A percentile compares a stretch with the other conserved stretches of the same genome.
phyloP scores from a whole-genome alignment of 2,113 vertebrate species.

The Origma solitaria region DNA sequence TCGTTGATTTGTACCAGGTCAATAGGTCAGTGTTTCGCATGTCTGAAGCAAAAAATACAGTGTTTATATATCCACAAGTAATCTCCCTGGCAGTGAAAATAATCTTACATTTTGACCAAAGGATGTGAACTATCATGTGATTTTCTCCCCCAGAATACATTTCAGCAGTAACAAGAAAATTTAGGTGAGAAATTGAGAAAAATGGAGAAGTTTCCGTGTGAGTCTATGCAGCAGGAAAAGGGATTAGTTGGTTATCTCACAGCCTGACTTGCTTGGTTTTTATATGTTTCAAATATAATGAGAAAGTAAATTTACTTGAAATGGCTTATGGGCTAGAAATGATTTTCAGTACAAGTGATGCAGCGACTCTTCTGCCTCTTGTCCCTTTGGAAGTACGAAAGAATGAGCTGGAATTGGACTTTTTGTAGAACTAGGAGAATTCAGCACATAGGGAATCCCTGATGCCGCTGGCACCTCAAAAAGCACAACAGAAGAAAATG shows the following conservation, averaged over 20 bases:
- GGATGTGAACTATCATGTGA: background rate
- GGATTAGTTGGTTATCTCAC: background rate
- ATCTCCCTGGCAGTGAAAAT: background rate
- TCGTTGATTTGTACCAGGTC: fast-evolving
- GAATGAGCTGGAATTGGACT: background rate
- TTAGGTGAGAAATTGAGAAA: background rate
- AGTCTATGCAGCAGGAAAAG: background rate
- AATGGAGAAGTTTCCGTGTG: background rate
- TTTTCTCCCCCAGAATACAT: background rate
- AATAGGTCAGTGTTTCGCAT: background rate
- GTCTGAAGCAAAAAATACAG: background rate
- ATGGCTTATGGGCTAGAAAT: background rate
- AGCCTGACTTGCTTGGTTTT: background rate
- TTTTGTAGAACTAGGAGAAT: background rate
- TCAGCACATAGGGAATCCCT: background rate
- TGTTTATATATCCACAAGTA: background rate
- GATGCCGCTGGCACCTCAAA: background rate
- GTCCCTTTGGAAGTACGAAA: background rate
- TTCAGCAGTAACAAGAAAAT: background rate
- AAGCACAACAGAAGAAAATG: background rate
- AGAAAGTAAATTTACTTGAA: background rate
- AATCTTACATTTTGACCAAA: background rate
- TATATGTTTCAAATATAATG: background rate
- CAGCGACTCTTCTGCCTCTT: background rate
- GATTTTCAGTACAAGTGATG: background rate